Percentiles rank a stretch among this genome's conserved stretches.
phyloP scores from a whole-genome alignment of 2,797 vertebrate genomes.

The Thamnophis elegans region DNA sequence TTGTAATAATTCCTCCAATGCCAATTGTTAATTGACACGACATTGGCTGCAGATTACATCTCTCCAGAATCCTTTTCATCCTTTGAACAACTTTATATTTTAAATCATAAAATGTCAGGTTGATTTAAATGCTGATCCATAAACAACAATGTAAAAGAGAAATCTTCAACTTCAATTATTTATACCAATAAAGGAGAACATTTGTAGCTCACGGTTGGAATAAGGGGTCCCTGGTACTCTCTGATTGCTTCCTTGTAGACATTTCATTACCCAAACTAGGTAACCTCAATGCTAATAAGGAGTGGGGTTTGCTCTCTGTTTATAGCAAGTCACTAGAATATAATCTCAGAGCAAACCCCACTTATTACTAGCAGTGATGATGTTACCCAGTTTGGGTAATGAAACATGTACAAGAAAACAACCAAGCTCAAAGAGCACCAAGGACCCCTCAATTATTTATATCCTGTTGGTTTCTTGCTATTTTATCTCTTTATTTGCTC shows the following conservation, averaged over 20 bases:
- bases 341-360: not conserved
- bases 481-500: not conserved
- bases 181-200: not conserved
- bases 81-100: not conserved
- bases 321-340: not conserved
- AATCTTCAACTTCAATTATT: not conserved
- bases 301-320: not conserved
- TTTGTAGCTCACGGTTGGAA: not conserved
- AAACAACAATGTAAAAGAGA: not conserved
- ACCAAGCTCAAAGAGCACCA: not conserved
- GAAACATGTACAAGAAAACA: not conserved
- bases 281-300: not conserved
- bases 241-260: not conserved
- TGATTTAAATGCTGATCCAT: not conserved
- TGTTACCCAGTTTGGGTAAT: not conserved
- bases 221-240: not conserved
- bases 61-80: not conserved
- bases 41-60: not conserved
- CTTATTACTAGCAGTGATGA: not conserved
- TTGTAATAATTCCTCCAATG: not conserved
- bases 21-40: not conserved
- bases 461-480: not conserved
- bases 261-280: not conserved
- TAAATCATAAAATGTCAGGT: not conserved
- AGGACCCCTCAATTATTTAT: not conserved